A percentile compares a stretch with the other conserved stretches of the same genome.
These are phyloP conservation scores for Dasypus novemcinctus DNA, from an alignment of 2,113 vertebrate genomes.

Conservation along the genomic window DNA sequence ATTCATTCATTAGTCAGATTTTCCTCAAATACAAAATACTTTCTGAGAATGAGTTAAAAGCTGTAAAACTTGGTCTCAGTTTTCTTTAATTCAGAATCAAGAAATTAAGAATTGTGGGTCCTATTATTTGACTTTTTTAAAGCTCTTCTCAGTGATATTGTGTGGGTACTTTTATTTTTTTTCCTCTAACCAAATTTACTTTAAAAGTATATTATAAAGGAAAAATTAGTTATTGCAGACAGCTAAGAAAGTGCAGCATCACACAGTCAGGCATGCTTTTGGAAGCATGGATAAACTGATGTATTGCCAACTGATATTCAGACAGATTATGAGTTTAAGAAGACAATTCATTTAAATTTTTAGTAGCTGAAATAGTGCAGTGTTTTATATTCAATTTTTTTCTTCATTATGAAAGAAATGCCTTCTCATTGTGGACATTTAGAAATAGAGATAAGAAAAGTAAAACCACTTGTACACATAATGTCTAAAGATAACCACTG, in stretches of 20 bases:
- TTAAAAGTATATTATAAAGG: too few species aligned
- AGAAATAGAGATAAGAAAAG: neutral
- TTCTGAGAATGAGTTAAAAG: slow-evolving; percentile 60
- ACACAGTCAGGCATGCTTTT: too few species aligned
- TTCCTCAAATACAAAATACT: slow-evolving; percentile 48
- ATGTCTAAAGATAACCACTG: neutral
- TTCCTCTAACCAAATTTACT: neutral
- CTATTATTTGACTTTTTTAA: neutral
- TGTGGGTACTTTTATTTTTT: neutral
- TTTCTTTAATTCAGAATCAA: slow-evolving; percentile 46
- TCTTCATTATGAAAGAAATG: neutral
- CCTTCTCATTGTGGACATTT: neutral
- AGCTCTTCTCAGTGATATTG: neutral
- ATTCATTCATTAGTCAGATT: slow-evolving; percentile 59
- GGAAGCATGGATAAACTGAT: neutral
- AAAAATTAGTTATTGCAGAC: neutral
- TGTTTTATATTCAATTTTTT: neutral
- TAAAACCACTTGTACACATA: neutral
- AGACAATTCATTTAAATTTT: neutral
- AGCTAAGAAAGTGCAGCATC: neutral
- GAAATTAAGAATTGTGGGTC: neutral
- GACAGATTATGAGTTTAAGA: neutral
- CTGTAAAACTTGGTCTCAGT: slow-evolving; percentile 9
- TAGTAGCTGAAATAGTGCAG: neutral
- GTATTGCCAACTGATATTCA: neutral